Conservation (phyloP, 2,888 invertebrate genomes). For the Dynastes hyllus region DNA sequence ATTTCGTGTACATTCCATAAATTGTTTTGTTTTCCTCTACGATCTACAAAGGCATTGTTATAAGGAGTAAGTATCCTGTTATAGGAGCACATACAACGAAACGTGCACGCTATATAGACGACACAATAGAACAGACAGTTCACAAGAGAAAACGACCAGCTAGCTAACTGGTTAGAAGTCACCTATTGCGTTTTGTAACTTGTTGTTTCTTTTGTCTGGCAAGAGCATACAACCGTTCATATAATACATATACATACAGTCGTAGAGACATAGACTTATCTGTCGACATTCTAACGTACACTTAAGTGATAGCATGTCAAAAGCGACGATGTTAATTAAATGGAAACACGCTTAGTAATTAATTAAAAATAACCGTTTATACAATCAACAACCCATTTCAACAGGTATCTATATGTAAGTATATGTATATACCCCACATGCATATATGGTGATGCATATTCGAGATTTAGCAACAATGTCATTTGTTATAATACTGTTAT, state of each 20-base stretch:
- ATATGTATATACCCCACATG: not conserved
- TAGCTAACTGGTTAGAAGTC: conserved; percentile 40
- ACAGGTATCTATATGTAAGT: not conserved
- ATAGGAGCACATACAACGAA: not conserved
- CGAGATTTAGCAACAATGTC: conserved; percentile 15
- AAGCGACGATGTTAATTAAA: conserved; percentile 37
- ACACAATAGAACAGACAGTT: conserved; percentile 8
- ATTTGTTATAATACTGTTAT: not conserved
- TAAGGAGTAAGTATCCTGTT: not conserved
- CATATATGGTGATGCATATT: conserved; percentile 14
- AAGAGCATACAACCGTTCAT: not conserved
- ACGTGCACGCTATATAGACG: not conserved
- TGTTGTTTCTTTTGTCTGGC: conserved; percentile 26
- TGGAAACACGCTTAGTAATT: conserved; percentile 38
- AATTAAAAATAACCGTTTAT: conserved; percentile 44
- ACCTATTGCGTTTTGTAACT: conserved; percentile 38
- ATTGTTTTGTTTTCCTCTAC: not conserved
- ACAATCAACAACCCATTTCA: conserved; percentile 13
- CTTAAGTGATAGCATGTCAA: conserved; percentile 28
- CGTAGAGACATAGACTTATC: conserved; percentile 24
- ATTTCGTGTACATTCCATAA: not conserved
- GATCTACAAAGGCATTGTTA: not conserved
- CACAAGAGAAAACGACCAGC: conserved; percentile 35
- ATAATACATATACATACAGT: not conserved
- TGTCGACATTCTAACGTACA: conserved; percentile 17